Conservation (phyloP, 2,113 vertebrate species). For the Urocolius indicus region DNA sequence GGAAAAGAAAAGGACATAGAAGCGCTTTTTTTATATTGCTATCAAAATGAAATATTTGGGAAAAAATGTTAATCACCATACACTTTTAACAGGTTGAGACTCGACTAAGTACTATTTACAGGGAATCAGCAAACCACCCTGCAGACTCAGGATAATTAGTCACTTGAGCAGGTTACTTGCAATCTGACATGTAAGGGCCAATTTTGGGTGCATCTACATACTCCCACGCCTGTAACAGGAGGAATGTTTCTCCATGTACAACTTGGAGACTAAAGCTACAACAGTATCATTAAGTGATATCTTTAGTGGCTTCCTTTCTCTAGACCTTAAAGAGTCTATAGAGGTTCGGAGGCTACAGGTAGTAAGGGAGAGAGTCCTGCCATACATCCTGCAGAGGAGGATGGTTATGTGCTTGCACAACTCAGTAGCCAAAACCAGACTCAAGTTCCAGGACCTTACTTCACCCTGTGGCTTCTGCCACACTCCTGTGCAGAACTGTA, state of each 20-base stretch:
- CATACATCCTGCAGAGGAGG: not conserved
- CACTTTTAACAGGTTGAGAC: constrained; percentile 1
- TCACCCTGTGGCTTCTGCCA: not conserved
- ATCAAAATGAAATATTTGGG: constrained; percentile 10
- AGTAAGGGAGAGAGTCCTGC: not conserved
- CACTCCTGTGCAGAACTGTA: not conserved
- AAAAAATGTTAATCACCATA: not conserved
- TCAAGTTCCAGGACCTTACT: not conserved
- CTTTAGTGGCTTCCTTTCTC: not conserved
- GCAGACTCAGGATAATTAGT: not conserved
- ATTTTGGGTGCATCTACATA: not conserved
- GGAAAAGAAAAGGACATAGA: constrained; percentile 31
- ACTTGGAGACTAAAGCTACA: not conserved
- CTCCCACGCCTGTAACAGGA: accelerated
- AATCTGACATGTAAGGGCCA: not conserved
- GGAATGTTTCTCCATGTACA: accelerated
- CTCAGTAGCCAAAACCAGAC: not conserved
- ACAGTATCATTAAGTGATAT: not conserved
- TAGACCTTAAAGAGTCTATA: not conserved
- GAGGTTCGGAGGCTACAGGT: not conserved
- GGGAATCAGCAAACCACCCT: not conserved
- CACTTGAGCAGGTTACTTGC: not conserved
- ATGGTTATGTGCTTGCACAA: not conserved
- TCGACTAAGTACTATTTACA: not conserved
- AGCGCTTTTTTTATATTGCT: constrained; percentile 43